Conservation (phyloP, 1,140 invertebrate species). For the Portunus trituberculatus region DNA sequence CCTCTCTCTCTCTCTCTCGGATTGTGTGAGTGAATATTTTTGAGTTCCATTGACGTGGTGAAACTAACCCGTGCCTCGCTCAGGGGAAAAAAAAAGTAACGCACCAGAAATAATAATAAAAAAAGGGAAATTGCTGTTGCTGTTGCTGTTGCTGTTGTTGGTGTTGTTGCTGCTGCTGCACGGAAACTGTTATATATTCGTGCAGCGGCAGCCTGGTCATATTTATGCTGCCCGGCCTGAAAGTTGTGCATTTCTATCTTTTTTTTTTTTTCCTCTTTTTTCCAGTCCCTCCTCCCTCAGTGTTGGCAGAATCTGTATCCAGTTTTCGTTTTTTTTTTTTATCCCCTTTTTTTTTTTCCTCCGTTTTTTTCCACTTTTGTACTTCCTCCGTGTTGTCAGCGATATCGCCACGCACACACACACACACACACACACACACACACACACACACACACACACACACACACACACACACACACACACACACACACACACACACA, state of each 20-base stretch:
- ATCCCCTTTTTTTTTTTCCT: not conserved
- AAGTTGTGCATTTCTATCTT: not conserved
- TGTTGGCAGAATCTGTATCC: not conserved
- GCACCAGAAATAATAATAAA: no score
- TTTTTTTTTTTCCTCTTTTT: slow-evolving; percentile 37
- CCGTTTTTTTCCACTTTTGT: no score
- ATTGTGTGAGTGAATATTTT: not conserved
- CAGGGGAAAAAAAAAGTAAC: not conserved
- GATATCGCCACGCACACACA: no score
- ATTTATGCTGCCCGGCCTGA: not conserved
- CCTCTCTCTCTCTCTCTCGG: not conserved
- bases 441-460: slow-evolving; percentile 47
- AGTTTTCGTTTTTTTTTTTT: not conserved
- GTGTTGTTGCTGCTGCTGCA: not conserved
- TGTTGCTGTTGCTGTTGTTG: no score
- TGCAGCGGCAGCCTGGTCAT: not conserved
- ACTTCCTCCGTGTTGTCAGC: no score
- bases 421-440: slow-evolving; percentile 5
- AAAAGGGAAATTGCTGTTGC: no score
- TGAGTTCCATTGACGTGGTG: not conserved
- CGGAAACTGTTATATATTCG: not conserved
- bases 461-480: slow-evolving; percentile 46
- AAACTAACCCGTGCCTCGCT: not conserved
- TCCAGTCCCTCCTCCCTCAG: not conserved
- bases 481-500: slow-evolving; percentile 41